phyloP scores from a whole-genome alignment of 1,140 invertebrate genomes.

The Apis dorsata region DNA sequence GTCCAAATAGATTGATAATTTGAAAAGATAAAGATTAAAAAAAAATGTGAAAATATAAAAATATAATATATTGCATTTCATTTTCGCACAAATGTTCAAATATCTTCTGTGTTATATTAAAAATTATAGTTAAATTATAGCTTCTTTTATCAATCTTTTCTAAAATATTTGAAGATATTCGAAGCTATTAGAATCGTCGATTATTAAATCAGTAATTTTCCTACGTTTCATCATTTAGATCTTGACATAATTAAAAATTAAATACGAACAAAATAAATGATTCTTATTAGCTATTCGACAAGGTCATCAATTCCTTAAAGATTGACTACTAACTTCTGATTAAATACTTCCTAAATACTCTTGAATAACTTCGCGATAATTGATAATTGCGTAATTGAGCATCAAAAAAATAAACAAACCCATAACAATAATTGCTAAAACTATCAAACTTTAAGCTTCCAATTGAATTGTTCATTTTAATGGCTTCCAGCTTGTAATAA shows the following conservation, averaged over 20 bases:
- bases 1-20: neutral
- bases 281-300: neutral
- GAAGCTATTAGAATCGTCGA: neutral
- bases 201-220: neutral
- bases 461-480: conserved; percentile 27
- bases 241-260: neutral
- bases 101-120: neutral
- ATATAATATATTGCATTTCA: neutral
- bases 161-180: neutral
- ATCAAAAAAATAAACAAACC: neutral
- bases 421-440: neutral
- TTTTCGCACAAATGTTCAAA: neutral
- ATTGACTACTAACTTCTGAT: neutral
- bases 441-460: conserved; percentile 36
- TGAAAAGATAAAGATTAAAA: neutral
- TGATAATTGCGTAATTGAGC: neutral
- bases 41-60: neutral
- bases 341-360: neutral
- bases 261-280: neutral
- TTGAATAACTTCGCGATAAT: neutral
- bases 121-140: neutral
- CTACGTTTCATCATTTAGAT: neutral
- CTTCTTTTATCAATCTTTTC: no score
- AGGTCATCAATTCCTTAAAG: neutral
- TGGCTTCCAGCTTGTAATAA: conserved; percentile 43